Percentiles rank a stretch among this genome's conserved stretches.
Conservation (phyloP, 2,113 vertebrate genomes). For the Psophia crepitans region DNA sequence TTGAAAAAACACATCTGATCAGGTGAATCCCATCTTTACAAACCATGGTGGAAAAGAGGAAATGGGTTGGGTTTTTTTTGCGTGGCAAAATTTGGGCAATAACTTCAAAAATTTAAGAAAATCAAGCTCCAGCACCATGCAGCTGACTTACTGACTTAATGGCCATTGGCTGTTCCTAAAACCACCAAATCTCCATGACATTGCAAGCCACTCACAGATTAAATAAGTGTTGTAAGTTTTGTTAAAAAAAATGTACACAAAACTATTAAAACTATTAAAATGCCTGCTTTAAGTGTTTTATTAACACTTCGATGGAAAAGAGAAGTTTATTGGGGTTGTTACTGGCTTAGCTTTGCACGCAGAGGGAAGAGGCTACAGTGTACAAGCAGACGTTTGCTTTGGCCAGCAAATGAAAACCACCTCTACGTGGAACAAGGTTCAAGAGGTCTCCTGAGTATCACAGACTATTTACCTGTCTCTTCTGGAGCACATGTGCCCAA, state of each 20-base stretch:
- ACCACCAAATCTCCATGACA: neutral
- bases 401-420: neutral
- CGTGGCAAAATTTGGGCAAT: neutral
- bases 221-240: neutral
- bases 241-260: neutral
- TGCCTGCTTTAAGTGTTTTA: neutral
- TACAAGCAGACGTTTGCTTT: neutral
- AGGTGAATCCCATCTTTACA: neutral
- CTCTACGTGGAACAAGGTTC: neutral
- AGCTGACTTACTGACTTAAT: neutral
- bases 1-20: neutral
- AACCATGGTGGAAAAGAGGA: neutral
- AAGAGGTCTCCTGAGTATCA: neutral
- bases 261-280: neutral
- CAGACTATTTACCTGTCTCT: neutral
- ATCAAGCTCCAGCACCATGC: neutral
- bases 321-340: neutral
- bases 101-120: neutral
- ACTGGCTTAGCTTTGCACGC: neutral
- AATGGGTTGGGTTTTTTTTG: neutral
- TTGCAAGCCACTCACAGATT: neutral
- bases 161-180: neutral
- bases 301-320: neutral
- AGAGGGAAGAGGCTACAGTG: neutral
- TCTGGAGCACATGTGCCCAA: neutral